Conservation (phyloP, 1,140 invertebrate genomes). For the Chrysomallon squamiferum region DNA sequence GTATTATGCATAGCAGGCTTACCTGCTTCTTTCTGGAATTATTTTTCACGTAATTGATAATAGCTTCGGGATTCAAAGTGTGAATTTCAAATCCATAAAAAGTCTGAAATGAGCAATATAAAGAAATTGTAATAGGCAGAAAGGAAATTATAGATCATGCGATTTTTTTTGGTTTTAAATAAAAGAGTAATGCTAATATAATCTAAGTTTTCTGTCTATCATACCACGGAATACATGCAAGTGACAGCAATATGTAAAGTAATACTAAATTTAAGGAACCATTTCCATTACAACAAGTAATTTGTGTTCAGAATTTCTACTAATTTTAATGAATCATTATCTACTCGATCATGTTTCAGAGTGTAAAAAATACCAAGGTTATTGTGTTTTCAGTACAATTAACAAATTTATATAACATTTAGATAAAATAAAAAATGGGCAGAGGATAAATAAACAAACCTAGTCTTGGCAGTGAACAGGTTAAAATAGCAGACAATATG, state of each 20-base stretch:
- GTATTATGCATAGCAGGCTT: too few species aligned
- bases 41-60: conserved; percentile 38
- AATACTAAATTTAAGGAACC: background rate
- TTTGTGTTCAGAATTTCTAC: background rate
- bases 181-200: background rate
- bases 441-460: too few species aligned
- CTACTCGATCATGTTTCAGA: too few species aligned
- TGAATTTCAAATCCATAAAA: conserved; percentile 39
- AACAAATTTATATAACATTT: too few species aligned
- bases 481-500: too few species aligned
- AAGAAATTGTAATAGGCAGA: background rate
- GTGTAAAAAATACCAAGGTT: background rate
- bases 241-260: background rate
- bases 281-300: background rate
- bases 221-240: background rate
- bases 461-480: too few species aligned
- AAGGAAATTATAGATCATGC: background rate
- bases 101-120: conserved; percentile 27
- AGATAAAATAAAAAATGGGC: too few species aligned
- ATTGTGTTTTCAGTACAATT: background rate
- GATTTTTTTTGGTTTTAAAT: background rate
- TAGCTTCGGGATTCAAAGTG: conserved; percentile 40
- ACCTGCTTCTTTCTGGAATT: conserved; percentile 16
- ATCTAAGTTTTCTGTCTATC: background rate
- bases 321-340: too few species aligned